Evolutionary conservation across 37 sponge, comb jelly and placozoan species (phyloP), one percentile per base, ranked within the genome.

Genomic region (Axinella damicornis): DNA sequence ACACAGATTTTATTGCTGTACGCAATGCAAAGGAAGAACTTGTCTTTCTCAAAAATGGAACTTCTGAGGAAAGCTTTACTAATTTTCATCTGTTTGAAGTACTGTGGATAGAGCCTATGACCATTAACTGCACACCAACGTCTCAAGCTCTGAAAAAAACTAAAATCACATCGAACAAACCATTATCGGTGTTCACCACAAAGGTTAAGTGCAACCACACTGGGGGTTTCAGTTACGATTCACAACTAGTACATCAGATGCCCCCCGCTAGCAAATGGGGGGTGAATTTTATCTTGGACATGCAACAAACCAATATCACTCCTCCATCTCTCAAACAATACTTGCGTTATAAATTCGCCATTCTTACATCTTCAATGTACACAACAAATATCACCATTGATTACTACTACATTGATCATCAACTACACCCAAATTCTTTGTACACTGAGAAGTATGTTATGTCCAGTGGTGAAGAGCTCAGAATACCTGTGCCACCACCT

Each of bases 211-310:
- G 62, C 41, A 38, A 63, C 36, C 19, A 37, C n/a, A 46, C 46
- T 20, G n/a, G 21, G 4, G 40, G 62, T 22, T 62, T 77, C 22
- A 77, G 39, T n/a, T 77, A 77, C 38, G 2, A 75, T 16, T 77
- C 65, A 19, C 78, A 77, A 35, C 25, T 77, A 18, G 65, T 62
- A n/a, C 78, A 77, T 63, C 64, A 77, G 41, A 77, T 77, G 65
- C 78, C 78, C 19, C 46, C 33, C 14, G 24, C 1, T 19, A 60
- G 27, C 20, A 18, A 62, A 18, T 77, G 65, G 63, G 78, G 78
- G 25, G 12, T 1, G 13, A 34, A 12, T 0, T 77, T 77, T 17
- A 77, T 77, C 2, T 6, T 77, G 1, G 63, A 61, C n/a, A 35
- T 39, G 14, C 59, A 39, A 35, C 78, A 77, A 22, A 13, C 22